These are phyloP conservation scores for Varecia variegata DNA, from an alignment of 2,797 vertebrate species.

Conservation along the genomic window DNA sequence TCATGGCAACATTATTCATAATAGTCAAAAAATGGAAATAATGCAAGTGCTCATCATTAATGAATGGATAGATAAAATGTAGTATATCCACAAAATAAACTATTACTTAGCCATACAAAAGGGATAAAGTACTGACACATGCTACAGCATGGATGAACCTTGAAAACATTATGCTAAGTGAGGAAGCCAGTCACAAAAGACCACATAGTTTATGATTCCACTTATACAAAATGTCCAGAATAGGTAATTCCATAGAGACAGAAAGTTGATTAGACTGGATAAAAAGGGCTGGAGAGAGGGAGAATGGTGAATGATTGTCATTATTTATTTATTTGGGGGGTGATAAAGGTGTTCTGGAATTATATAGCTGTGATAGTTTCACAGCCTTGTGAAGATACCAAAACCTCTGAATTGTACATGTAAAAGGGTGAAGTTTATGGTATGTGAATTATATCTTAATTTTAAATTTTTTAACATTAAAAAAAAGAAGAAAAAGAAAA, in stretches of 20 bases:
- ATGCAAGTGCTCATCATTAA: not conserved
- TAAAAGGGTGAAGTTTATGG: not conserved
- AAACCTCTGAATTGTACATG: not conserved
- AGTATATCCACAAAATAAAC: not conserved
- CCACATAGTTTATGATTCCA: not conserved
- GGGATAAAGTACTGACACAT: not conserved
- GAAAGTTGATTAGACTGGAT: not conserved
- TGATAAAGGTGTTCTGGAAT: not conserved
- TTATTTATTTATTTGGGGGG: not conserved
- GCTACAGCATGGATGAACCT: not conserved
- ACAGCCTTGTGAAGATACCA: not conserved
- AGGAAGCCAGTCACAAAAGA: not conserved
- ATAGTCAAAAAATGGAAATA: not conserved
- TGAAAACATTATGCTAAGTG: not conserved
- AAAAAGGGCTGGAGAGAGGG: not conserved
- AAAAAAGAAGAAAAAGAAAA: not conserved
- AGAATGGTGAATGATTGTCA: not conserved
- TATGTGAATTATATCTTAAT: not conserved
- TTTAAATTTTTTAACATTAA: not conserved
- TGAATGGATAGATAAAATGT: not conserved
- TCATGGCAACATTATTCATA: not conserved
- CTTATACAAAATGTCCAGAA: not conserved
- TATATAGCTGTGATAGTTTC: not conserved
- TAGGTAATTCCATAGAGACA: not conserved
- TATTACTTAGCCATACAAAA: not conserved